Evolutionary conservation across 2,888 invertebrate species (phyloP).

Genomic region (Drosophila kambysellisi): DNA sequence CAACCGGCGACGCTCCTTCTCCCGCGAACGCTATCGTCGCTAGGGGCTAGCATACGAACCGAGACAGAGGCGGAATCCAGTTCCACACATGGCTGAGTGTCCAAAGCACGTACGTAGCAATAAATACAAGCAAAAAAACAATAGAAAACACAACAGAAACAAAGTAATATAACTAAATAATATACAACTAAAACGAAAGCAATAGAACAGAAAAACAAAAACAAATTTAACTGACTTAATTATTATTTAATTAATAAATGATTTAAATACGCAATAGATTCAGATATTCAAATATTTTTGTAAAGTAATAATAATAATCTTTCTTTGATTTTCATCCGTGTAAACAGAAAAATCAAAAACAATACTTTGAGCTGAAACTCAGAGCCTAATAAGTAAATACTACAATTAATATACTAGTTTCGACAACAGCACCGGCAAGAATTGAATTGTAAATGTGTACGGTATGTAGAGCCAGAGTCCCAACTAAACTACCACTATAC

Average conservation of each 20-base stretch:
- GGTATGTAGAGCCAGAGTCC: conserved; percentile 57
- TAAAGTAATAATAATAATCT: conserved; percentile 57
- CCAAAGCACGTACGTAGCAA: conserved; percentile 76
- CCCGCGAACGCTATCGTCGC: conserved; percentile 84
- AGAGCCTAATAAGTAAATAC: conserved; percentile 50
- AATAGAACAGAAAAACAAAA: conserved; percentile 31
- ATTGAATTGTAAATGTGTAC: conserved; percentile 46
- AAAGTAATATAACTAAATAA: conserved; percentile 14
- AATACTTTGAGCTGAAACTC: conserved; percentile 45
- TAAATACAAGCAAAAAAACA: conserved; percentile 49
- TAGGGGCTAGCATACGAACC: conserved; percentile 33
- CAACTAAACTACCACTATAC: conserved; percentile 34
- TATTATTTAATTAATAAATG: conserved; percentile 60
- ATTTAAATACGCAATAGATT: conserved; percentile 40
- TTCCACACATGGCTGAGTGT: conserved; percentile 45
- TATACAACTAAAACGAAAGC: conserved; percentile 11
- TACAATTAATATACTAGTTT: conserved; percentile 38
- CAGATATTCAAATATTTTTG: conserved; percentile 49
- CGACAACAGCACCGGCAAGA: conserved; percentile 36
- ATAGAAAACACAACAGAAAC: conserved; percentile 18
- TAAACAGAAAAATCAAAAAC: conserved; percentile 36
- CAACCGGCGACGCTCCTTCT: conserved; percentile 80
- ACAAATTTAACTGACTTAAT: conserved; percentile 45
- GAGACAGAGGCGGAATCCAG: conserved; percentile 19
- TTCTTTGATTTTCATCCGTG: conserved; percentile 55